phyloP scores from a whole-genome alignment of 53 echinoderm and acorn worm genomes.

The Antedon mediterranea region DNA sequence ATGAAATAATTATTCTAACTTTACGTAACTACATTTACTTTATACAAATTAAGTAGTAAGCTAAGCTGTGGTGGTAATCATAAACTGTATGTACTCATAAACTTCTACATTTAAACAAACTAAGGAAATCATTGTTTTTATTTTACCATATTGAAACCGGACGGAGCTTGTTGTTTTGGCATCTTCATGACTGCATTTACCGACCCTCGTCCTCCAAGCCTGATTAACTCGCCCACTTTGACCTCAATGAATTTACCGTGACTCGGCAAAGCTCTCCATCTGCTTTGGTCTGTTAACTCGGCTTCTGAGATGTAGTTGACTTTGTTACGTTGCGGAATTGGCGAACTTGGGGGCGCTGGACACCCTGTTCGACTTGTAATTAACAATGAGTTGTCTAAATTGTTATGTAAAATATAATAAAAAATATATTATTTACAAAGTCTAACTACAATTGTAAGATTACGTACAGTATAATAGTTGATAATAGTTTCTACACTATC shows the following conservation, averaged over 20 bases:
- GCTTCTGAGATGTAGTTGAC: not conserved
- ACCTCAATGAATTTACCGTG: not conserved
- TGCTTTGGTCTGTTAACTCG: not conserved
- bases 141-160: not conserved
- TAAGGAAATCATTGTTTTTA: too few relatives aligned
- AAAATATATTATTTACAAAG: too few relatives aligned
- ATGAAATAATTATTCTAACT: too few relatives aligned
- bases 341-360: not conserved
- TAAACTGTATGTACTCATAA: too few relatives aligned
- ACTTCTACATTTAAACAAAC: too few relatives aligned
- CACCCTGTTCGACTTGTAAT: not conserved
- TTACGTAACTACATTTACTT: too few relatives aligned
- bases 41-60: too few relatives aligned
- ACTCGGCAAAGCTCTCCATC: not conserved
- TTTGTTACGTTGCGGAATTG: not conserved
- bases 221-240: not conserved
- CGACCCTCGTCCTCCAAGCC: not conserved
- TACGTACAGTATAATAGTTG: too few relatives aligned
- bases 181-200: not conserved
- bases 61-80: too few relatives aligned
- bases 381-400: not conserved
- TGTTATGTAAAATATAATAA: too few relatives aligned
- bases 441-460: too few relatives aligned
- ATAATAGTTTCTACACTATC: too few relatives aligned
- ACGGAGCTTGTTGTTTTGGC: not conserved